phyloP scores from a whole-genome alignment of 2,888 invertebrate genomes.

The Hydraecia micacea region DNA sequence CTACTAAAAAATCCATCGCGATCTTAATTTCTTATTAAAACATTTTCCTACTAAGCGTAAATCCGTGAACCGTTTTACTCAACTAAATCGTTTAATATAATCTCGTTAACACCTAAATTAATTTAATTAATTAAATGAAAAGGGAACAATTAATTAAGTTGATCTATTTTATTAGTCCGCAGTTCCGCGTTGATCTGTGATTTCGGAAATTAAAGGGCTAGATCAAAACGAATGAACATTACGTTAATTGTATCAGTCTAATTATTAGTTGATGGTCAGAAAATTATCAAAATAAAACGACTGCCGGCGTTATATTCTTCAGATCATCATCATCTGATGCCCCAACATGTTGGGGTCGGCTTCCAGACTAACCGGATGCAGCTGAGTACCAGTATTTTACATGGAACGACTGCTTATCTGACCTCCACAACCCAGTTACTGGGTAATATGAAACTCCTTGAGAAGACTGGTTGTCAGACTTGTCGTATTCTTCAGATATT shows the following conservation, averaged over 20 bases:
- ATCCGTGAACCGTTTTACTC: slow-evolving; percentile 16
- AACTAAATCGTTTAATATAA: slow-evolving; percentile 33
- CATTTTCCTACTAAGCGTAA: slow-evolving; percentile 2
- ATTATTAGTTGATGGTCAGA: not conserved
- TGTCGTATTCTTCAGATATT: no score
- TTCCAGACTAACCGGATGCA: no score
- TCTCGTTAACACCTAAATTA: slow-evolving; percentile 37
- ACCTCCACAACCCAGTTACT: no score
- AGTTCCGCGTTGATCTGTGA: slow-evolving; percentile 25
- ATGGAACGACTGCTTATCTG: no score
- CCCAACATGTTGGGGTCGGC: no score
- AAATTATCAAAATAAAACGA: no score
- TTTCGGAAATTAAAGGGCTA: slow-evolving; percentile 34
- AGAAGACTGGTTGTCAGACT: no score
- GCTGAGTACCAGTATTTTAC: no score
- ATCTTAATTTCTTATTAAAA: slow-evolving; percentile 3
- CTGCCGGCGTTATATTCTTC: no score
- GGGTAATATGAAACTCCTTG: no score
- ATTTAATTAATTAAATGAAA: slow-evolving; percentile 47
- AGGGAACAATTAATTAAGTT: slow-evolving; percentile 28
- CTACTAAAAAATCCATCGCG: not conserved
- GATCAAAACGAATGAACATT: not conserved
- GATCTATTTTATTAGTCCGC: slow-evolving; percentile 26
- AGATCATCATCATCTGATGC: no score
- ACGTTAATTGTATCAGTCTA: not conserved